Evolutionary conservation across 2,888 invertebrate genomes (phyloP), one percentile per base, ranked within the genome.

Genomic region (Trilocha varians): DNA sequence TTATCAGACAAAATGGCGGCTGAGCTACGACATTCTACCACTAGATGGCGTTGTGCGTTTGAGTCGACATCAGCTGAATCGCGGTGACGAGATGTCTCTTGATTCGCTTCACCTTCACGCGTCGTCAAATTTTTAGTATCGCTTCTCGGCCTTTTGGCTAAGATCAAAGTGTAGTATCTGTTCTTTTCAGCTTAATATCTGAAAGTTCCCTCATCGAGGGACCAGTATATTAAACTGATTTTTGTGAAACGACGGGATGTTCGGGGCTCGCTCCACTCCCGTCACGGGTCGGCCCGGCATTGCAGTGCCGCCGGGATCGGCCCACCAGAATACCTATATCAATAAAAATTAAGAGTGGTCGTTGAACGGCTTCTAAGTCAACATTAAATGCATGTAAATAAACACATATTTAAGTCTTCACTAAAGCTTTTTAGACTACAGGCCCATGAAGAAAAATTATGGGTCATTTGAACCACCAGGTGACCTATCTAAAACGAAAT

Each of bases 191-290:
- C 57, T 55, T 57, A 55, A 57, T 59, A 59, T 59, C 57, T 61
- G 58, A 59, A 59, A 58, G 58, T 60, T 61, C 57, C 59, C 61
- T 51, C 59, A 60, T 46, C 49, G 56, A 51, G 57, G 60, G 55
- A 60, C 60, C 57, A 61, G 57, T 59, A 59, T 57, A 59, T 58
- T 58, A 62, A 57, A 56, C 56, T 59, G 56, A 55, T 59, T 59
- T 57, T 59, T 58, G 54, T 48, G 50, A 45, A 40, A 13, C 47
- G 58, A 53, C 47, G 55, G 58, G 59, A 59, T 55, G 59, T 55
- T 62, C 55, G 58, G 59, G 56, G 61, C 61, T 62, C 56, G 61
- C 59, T 62, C 56, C 61, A 57, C 59, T 59, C 57, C 57, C 53
- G 57, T 53, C 59, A 53, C 57, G 59, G 61, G 58, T 58, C 53